Percentiles rank a stretch among this genome's conserved stretches.
Evolutionary conservation across 1,140 invertebrate species (phyloP).

Genomic region (Drosophila subobscura): DNA sequence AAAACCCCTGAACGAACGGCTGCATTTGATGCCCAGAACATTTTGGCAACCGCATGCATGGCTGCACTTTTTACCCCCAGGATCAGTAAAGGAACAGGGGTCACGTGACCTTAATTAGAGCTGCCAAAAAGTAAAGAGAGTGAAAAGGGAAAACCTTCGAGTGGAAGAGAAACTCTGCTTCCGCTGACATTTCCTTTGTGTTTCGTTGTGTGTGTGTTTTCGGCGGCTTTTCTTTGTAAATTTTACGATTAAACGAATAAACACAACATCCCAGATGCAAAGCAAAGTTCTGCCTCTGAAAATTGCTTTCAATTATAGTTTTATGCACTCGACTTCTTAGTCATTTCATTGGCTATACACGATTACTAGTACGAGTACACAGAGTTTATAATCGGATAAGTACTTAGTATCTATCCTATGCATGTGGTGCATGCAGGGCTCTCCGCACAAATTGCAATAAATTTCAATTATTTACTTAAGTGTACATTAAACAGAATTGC

Average conservation of each 20-base stretch:
- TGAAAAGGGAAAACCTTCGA: slow-evolving; percentile 1
- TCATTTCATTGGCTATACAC: slow-evolving; percentile 37
- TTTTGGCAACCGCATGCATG: slow-evolving; percentile 63
- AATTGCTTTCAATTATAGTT: slow-evolving; percentile 45
- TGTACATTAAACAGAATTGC: slow-evolving; percentile 63
- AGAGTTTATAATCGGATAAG: too few relatives aligned
- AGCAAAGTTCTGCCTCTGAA: slow-evolving; percentile 12
- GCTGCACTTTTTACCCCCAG: slow-evolving; percentile 39
- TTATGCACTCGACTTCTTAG: slow-evolving; percentile 41
- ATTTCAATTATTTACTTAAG: slow-evolving; percentile 77
- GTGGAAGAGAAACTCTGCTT: slow-evolving; percentile 34
- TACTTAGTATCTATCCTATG: neutral
- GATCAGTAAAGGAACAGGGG: slow-evolving; percentile 37
- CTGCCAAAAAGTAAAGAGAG: slow-evolving; percentile 33
- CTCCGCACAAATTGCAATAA: slow-evolving; percentile 50
- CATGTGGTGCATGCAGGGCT: slow-evolving; percentile 27
- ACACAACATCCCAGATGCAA: slow-evolving; percentile 6
- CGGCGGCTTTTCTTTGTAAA: slow-evolving; percentile 25
- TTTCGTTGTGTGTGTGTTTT: slow-evolving; percentile 4
- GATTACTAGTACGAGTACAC: slow-evolving; percentile 29
- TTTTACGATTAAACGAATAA: slow-evolving; percentile 20
- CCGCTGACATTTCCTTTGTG: slow-evolving; percentile 18
- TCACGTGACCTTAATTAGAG: slow-evolving; percentile 77
- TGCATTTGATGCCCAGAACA: slow-evolving; percentile 67
- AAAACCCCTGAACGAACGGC: slow-evolving; percentile 20